A percentile compares a stretch with the other conserved stretches of the same genome.
These are phyloP conservation scores for Hermaeophaga mercurialis DNA, from an alignment of 2,888 invertebrate genomes.

Conservation along the genomic window DNA sequence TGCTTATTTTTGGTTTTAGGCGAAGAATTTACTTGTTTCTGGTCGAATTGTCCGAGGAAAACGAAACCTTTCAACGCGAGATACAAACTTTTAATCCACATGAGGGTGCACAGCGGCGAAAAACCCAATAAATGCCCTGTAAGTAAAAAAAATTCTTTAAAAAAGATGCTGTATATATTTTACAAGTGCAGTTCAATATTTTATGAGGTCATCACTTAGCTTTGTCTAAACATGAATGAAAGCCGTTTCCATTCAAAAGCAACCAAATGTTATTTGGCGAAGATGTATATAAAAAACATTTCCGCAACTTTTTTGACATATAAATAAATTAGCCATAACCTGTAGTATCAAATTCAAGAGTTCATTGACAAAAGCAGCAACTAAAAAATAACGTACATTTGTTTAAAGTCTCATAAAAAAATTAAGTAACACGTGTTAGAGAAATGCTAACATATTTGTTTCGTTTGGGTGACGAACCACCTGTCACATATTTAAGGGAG, in stretches of 20 bases:
- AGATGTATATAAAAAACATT: conserved; percentile 24
- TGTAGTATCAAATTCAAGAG: conserved; percentile 30
- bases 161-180: too few species aligned
- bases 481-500: not conserved
- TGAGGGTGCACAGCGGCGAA: conserved; percentile 97
- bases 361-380: conserved; percentile 24
- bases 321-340: conserved; percentile 34
- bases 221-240: conserved; percentile 17
- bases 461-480: not conserved
- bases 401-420: too few species aligned
- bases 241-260: conserved; percentile 8
- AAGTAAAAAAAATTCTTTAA: conserved; percentile 66
- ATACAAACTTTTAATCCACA: conserved; percentile 95
- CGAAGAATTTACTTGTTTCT: conserved; percentile 91
- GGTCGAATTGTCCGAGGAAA: conserved; percentile 89
- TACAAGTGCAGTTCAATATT: too few species aligned
- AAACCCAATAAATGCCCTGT: conserved; percentile 98
- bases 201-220: too few species aligned
- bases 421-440: not conserved
- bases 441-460: not conserved
- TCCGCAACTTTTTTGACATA: conserved; percentile 32
- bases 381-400: conserved; percentile 8
- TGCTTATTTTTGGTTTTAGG: conserved; percentile 58
- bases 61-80: conserved; percentile 95
- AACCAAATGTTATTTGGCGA: conserved; percentile 10